Evolutionary conservation across 92 coral and sea anemone species (phyloP), one percentile per base, ranked within the genome.

Genomic region (Muricea muricata): DNA sequence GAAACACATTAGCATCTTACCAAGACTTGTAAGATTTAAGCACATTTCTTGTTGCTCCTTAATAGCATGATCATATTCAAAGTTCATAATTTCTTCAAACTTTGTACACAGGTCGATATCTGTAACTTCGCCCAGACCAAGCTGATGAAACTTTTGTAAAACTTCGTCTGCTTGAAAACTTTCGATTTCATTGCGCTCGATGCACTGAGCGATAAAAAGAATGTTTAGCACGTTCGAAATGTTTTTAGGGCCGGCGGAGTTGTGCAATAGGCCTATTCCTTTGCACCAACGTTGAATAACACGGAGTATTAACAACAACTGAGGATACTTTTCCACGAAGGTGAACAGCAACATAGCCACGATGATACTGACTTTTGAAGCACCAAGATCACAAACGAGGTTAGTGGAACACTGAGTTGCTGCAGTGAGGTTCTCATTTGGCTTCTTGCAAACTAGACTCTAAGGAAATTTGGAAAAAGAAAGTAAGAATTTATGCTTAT

Each of bases 1-100:
- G 85, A 92, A 90, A 34, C 81, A 75, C 7, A 94, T 70, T 48
- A 94, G 86, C 15, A 90, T 88, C 72, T 88, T 91, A 29, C 98
- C 98, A 17, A 88, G 60, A 7, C 20, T 52, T 1, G 60, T 52
- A 10, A 52, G 4, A 10, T 52, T 52, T 52, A 52, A 9, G 24
- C 20, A 4, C 5, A 7, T 10, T 52, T 52, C 60, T 18, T 1
- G 6, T 6, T 45, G 50, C 14, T 45, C 50, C 9, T 6, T 45
- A 45, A 2, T 45, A 1, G 50, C 20, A 17, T 52, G 60, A 7
- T 52, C 20, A 2, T 25, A 6, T 6, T 17, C 60, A 25, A 52
- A 4, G 60, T 18, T 52, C 26, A 1, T 1, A 52, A 52, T 52
- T 52, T 52, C 26, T 10, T 52, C 60, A 52, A 52, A 52, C 23